Percentiles rank a stretch among this genome's conserved stretches.
Evolutionary conservation across 2,113 vertebrate species (phyloP).

Genomic region (Plectropomus leopardus): DNA sequence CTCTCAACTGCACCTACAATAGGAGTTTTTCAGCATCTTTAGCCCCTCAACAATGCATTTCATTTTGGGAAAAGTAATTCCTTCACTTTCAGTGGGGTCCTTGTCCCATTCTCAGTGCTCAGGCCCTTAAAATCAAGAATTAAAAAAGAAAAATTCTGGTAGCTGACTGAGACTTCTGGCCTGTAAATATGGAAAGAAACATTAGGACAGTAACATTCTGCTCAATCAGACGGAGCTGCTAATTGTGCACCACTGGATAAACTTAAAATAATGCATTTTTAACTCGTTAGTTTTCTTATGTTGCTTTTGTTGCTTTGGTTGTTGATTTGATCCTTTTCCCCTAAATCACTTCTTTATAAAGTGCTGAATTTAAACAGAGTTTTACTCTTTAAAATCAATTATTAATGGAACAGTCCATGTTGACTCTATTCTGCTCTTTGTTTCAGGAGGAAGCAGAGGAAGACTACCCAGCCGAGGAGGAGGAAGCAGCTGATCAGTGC

Average conservation of each 20-base stretch:
- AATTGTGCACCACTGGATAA: not conserved
- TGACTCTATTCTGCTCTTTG: not conserved
- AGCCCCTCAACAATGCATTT: too few species aligned
- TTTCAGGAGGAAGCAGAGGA: conserved; percentile 53
- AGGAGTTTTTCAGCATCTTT: too few species aligned
- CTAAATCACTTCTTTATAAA: not conserved
- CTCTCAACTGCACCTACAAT: too few species aligned
- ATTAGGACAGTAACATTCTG: not conserved
- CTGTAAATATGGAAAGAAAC: not conserved
- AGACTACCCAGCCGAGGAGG: conserved; percentile 61
- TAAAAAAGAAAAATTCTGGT: not conserved
- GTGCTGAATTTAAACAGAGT: too few species aligned
- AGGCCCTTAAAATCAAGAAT: too few species aligned
- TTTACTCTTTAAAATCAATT: not conserved
- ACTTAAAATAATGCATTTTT: not conserved
- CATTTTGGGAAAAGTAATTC: too few species aligned
- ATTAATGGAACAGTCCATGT: too few species aligned
- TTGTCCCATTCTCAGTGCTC: too few species aligned
- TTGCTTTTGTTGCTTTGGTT: not conserved
- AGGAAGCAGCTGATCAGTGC: conserved; percentile 82
- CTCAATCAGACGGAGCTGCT: not conserved
- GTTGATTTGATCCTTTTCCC: not conserved
- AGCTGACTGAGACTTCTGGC: not conserved
- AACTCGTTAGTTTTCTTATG: not conserved
- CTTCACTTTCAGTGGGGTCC: too few species aligned